Base-by-base conservation (phyloP, 2,113 vertebrate species). In the Polyodon spathula region DNA sequence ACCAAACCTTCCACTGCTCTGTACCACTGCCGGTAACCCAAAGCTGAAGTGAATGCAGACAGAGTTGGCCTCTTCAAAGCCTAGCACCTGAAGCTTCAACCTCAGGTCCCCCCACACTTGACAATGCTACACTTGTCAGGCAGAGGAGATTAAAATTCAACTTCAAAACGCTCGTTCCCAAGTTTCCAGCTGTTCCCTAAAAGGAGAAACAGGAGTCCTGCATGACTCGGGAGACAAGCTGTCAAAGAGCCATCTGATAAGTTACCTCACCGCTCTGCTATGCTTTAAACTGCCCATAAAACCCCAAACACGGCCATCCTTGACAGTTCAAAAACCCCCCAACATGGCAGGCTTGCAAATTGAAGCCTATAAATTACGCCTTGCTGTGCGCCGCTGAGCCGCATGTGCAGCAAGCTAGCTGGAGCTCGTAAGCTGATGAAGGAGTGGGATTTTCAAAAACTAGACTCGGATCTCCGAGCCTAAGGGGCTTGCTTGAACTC, bases 281-380 rank as follows among this genome's bases (percentile, higher is more conserved):
- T n/a, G 72, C 73, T 65, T 75, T 74, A 73, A 78, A 74, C 70
- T 38, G 54, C 64, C 72, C 74, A 64, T 79, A 81, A 83, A 81
- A 62, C 65, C 60, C 44, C 44, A 0, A 46, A 51, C 59, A 73
- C 56, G 65, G 69, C 63, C 56, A 60, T 64, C 67, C 43, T 39
- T 39, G 11, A 63, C 69, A 73, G 67, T 62, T 69, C 68, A 72
- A 67, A 72, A 64, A 66, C 54, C 60, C 64, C 59, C 64, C 59
- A 58, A 46, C 14, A 6, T 68, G 76, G 61, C 61, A 62, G 59
- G 56, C 58, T 59, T 41, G 63, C 74, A 72, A 75, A 59, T 51
- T 73, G 69, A 66, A 69, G 48, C 63, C 68, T 70, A 71, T 69
- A 75, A 65, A 77, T 82, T 78, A 73, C 69, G 66, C 64, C 7